Evolutionary conservation across 2,113 vertebrate genomes (phyloP).

Genomic region (Onychorhynchus coronatus): DNA sequence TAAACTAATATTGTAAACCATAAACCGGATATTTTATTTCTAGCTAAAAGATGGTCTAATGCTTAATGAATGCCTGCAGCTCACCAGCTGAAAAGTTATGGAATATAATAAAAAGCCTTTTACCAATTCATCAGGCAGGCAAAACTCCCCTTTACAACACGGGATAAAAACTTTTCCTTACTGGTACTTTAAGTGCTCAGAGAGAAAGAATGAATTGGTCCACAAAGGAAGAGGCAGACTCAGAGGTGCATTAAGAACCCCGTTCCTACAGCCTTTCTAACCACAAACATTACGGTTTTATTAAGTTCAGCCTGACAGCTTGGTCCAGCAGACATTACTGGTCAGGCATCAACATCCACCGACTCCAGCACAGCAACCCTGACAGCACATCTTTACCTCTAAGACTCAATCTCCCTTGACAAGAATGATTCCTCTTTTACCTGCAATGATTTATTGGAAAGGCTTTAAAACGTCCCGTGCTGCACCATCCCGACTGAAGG

Average conservation of each 20-base stretch:
- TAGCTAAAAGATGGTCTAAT: not conserved
- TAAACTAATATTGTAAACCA: not conserved
- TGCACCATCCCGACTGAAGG: constrained; percentile 60
- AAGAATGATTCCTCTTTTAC: constrained; percentile 54
- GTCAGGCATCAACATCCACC: not conserved
- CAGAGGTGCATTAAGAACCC: constrained; percentile 27
- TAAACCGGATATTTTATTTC: not conserved
- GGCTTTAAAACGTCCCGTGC: constrained; percentile 55
- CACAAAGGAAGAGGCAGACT: constrained; percentile 44
- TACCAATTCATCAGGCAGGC: constrained; percentile 13
- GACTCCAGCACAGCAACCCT: not conserved
- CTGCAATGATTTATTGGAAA: constrained; percentile 58
- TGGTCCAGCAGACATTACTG: constrained; percentile 14
- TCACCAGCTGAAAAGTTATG: not conserved
- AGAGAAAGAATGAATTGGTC: constrained; percentile 27
- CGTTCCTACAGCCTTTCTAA: constrained; percentile 4
- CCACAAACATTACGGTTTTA: constrained; percentile 27
- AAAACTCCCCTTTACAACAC: constrained; percentile 11
- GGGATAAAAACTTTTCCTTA: not conserved
- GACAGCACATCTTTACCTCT: constrained; percentile 20
- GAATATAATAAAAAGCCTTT: constrained; percentile 1
- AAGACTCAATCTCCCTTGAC: constrained; percentile 44
- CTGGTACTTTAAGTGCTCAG: not conserved
- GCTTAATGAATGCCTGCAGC: not conserved
- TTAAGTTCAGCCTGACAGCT: not conserved